Base-by-base conservation (phyloP, 2,113 vertebrate species). In the Tonatia bakeri region DNA sequence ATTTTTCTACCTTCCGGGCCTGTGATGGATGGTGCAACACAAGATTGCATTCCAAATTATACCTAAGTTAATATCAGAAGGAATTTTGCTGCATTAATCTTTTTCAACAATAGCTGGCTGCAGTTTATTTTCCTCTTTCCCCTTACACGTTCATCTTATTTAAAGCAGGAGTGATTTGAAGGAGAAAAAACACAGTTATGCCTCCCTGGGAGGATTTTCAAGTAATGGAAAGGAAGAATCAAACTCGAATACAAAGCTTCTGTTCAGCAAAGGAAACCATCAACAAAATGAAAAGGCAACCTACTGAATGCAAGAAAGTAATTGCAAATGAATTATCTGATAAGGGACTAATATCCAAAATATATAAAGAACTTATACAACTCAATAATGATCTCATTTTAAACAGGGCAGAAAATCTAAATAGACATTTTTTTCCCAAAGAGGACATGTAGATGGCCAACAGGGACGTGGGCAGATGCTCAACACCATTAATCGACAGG, bases 11-110 rank as follows among this genome's bases (percentile, higher is more conserved):
- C 95, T 75, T 0, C 0, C 10, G 38, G 92, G 33, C 4, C 64
- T 83, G 28, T 98, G 97, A 98, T 97, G 84, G 93, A 98, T 98
- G 96, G 81, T 77, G 64, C 73, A 95, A 97, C 82, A 94, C 93
- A 96, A 97, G 40, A 97, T 97, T 97, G 96, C 79, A 73, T 89
- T 96, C 84, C 96, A 97, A 98, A 98, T 97, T 98, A 87, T 72
- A 91, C 86, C 43, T 96, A 96, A 97, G 96, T 98, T 96, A 98
- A 91, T 94, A 97, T 94, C 94, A 98, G 69, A 43, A 95, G 50
- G 95, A 94, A 93, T 75, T 69, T 85, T 52, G 64, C 69, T 96
- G 10, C 96, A 97, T 98, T 97, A 95, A 96, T 98, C 97, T 98
- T 97, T 90, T 73, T 97, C 90, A 95, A 7, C 65, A 84, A 85